A percentile compares a stretch with the other conserved stretches of the same genome.
phyloP scores from a whole-genome alignment of 2,113 vertebrate genomes.

The Apus apus region DNA sequence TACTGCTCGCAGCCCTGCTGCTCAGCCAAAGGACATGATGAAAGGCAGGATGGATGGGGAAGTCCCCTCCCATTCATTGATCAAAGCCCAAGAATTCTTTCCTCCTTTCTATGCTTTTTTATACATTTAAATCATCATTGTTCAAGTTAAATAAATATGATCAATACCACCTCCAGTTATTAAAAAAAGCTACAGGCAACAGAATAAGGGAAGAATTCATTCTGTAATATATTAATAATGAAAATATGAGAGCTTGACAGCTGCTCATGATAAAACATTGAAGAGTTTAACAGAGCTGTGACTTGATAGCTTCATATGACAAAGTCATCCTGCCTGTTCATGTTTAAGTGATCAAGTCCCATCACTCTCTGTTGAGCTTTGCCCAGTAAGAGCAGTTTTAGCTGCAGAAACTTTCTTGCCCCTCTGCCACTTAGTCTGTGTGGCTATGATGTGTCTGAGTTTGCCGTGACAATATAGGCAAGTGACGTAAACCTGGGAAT shows the following conservation, averaged over 20 bases:
- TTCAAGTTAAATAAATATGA: conserved; percentile 50
- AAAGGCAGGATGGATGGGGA: neutral
- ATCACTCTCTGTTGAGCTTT: conserved; percentile 52
- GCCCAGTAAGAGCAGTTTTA: neutral
- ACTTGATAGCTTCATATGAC: conserved; percentile 73
- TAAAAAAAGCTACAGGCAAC: conserved; percentile 14
- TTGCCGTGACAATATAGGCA: neutral
- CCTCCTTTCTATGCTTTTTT: neutral
- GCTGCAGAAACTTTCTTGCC: conserved; percentile 45
- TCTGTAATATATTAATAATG: conserved; percentile 74
- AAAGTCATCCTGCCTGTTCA: conserved; percentile 67
- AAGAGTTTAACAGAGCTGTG: conserved; percentile 33
- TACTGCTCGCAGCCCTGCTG: neutral
- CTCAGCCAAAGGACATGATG: fast-evolving
- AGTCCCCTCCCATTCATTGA: neutral
- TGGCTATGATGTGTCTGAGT: neutral
- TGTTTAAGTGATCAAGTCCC: conserved; percentile 68
- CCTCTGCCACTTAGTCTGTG: conserved; percentile 15
- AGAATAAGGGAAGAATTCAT: conserved; percentile 71
- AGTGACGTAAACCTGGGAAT: neutral
- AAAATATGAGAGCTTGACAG: conserved; percentile 67
- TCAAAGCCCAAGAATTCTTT: neutral
- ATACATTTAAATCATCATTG: neutral
- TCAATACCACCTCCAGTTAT: neutral
- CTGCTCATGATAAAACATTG: conserved; percentile 55